A percentile compares a stretch with the other conserved stretches of the same genome.
phyloP scores from a whole-genome alignment of 2,113 vertebrate species.

The Sceloporus undulatus region DNA sequence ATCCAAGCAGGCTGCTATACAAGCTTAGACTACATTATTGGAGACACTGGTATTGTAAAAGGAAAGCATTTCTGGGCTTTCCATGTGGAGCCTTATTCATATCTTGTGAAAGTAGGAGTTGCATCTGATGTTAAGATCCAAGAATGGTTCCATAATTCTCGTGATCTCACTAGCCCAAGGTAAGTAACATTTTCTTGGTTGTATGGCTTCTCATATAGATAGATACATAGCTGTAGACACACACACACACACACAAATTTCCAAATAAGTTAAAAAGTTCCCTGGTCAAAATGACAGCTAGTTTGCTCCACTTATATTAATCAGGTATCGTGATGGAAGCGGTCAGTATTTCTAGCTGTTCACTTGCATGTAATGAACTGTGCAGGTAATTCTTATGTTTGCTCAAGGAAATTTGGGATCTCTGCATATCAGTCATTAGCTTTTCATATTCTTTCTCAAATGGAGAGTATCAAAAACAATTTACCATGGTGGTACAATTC shows the following conservation, averaged over 20 bases:
- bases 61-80: constrained; percentile 97
- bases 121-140: constrained; percentile 90
- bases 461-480: not conserved
- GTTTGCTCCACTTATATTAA: not conserved
- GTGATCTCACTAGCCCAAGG: constrained; percentile 93
- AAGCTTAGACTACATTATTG: constrained; percentile 93
- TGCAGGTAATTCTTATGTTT: not conserved
- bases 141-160: constrained; percentile 92
- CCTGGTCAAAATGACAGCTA: not conserved
- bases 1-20: constrained; percentile 92
- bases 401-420: not conserved
- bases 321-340: not conserved
- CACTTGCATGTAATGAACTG: not conserved
- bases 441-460: not conserved
- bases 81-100: constrained; percentile 89
- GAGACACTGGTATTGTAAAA: constrained; percentile 89
- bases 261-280: not conserved
- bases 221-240: too few species aligned
- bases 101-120: constrained; percentile 95
- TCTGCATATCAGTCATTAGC: not conserved
- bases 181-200: constrained; percentile 63
- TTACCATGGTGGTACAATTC: too few species aligned
- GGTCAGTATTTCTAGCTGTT: not conserved
- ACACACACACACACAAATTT: not conserved
- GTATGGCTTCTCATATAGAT: not conserved